These are phyloP conservation scores for Campoplex nolae DNA, from an alignment of 2,888 invertebrate species.

Conservation along the genomic window DNA sequence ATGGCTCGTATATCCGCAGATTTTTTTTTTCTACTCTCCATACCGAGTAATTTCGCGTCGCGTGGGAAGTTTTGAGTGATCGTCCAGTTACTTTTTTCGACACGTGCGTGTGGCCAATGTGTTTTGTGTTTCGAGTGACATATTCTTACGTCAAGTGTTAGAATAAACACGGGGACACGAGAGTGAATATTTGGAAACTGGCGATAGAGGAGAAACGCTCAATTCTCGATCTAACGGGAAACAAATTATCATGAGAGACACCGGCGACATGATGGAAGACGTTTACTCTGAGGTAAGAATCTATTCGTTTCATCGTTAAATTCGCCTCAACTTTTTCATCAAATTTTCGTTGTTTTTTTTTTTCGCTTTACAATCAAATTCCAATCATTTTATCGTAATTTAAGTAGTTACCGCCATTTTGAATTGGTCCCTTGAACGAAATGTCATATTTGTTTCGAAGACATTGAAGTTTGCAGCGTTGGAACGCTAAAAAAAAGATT, in stretches of 20 bases:
- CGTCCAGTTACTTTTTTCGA: slow-evolving; percentile 11
- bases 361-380: neutral
- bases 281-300: slow-evolving; percentile 80
- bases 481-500: neutral
- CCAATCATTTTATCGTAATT: neutral
- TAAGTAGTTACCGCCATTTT: neutral
- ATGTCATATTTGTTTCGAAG: neutral
- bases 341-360: neutral
- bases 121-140: slow-evolving; percentile 6
- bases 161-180: neutral
- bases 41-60: neutral
- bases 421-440: neutral
- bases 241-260: slow-evolving; percentile 77
- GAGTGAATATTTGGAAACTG: slow-evolving; percentile 22
- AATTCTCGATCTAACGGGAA: slow-evolving; percentile 2
- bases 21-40: neutral
- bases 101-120: slow-evolving; percentile 2
- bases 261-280: slow-evolving; percentile 82
- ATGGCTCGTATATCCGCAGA: slow-evolving; percentile 10
- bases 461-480: neutral
- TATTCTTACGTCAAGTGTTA: slow-evolving; percentile 13
- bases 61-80: slow-evolving; percentile 16
- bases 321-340: neutral
- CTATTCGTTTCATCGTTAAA: slow-evolving; percentile 34
- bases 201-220: slow-evolving; percentile 31